A percentile compares a stretch with the other conserved stretches of the same genome.
phyloP scores from a whole-genome alignment of 2,113 vertebrate genomes.

The Rhea pennata region DNA sequence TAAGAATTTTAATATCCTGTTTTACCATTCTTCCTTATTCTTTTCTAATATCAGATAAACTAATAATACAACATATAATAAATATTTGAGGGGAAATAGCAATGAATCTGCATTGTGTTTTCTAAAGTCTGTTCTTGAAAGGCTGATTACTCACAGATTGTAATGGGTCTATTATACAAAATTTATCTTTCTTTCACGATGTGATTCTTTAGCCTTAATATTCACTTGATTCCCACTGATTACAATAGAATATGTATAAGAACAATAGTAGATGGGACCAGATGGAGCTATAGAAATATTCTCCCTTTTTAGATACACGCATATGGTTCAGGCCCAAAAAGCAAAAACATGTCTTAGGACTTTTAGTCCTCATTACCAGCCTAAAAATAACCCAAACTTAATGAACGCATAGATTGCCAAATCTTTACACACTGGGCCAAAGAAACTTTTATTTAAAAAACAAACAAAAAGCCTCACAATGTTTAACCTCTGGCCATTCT shows the following conservation, averaged over 20 bases:
- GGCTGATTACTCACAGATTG: slow-evolving; percentile 58
- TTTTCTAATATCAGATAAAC: slow-evolving; percentile 53
- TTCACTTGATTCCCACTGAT: slow-evolving; percentile 29
- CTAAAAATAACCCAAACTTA: neutral
- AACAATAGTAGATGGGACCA: neutral
- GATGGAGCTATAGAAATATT: slow-evolving; percentile 22
- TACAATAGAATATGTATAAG: slow-evolving; percentile 13
- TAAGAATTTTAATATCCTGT: slow-evolving; percentile 50
- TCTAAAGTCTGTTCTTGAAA: slow-evolving; percentile 44
- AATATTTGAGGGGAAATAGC: slow-evolving; percentile 58
- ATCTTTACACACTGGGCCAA: neutral
- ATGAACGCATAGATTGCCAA: neutral
- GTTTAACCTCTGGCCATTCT: neutral
- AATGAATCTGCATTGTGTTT: slow-evolving; percentile 45
- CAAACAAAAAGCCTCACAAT: neutral
- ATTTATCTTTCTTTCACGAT: slow-evolving; percentile 50
- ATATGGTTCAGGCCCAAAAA: neutral
- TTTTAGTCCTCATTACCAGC: neutral
- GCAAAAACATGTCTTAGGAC: neutral
- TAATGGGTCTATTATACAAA: slow-evolving; percentile 47
- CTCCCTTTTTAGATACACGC: neutral
- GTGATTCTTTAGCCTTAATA: slow-evolving; percentile 45
- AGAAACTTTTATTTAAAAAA: neutral
- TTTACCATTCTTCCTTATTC: slow-evolving; percentile 53
- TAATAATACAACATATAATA: slow-evolving; percentile 54